Base-by-base conservation (phyloP, 2,113 vertebrate genomes). In the Macquaria ambigua region DNA sequence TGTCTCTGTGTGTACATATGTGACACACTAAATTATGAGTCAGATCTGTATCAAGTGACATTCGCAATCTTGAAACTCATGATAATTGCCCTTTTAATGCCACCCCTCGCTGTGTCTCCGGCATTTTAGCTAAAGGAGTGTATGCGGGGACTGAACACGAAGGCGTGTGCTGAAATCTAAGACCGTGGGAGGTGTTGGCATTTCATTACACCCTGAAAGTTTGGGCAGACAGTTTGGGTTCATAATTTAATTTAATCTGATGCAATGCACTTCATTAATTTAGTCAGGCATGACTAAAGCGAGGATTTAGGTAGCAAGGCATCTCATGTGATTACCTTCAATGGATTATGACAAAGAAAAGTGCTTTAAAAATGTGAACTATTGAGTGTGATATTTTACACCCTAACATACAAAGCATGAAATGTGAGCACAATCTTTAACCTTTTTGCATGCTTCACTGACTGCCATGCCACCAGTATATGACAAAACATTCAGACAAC, bases 81-180 rank as follows among this genome's bases (percentile, higher is more conserved):
- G 53, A 69, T 77, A 77, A 84, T 70, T 88, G 39, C 28, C 55
- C 48, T 86, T 79, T 81, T 23, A 59, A 79, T 74, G 10, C 0
- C 41, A 9, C 28, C 56, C 5, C 56, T 25, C 39, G 71, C 59
- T 53, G 72, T 25, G 48, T 68, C 39, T 67, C 66, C 5, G 4
- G 5, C 63, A 69, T 50, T 21, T 25, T 53, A 77, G 61, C 31
- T 34, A 8, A 52, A 80, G 41, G 79, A 48, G 71, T 28, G 23
- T 28, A 56, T 21, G 53, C 31, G 1, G 37, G 69, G 9, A 21
- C 41, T 34, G 23, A 46, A 79, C 23, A 71, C n/a, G 28, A 74
- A 34, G 37, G 31, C 23, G 58, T 31, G 41, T 5, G 28, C 41
- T 48, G n/a, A 59, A 59, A 41, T 81, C 31, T 31, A 71, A 78